Base-by-base conservation (phyloP, 2,113 vertebrate genomes). In the Sebastes schlegelii region DNA sequence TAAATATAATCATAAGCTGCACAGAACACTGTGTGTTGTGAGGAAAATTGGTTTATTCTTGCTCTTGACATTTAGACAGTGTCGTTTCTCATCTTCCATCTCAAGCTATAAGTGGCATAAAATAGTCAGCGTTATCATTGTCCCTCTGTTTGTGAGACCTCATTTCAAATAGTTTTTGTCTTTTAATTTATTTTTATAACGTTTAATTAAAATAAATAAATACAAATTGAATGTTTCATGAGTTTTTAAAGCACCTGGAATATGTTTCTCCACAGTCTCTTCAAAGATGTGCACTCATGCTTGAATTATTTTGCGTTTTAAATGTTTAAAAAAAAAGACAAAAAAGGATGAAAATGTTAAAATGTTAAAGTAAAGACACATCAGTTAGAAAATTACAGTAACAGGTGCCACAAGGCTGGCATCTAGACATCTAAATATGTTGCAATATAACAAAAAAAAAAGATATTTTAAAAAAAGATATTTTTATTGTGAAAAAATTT, bases 1-100 rank as follows among this genome's bases (percentile, higher is more conserved):
- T 81, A 81, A 61, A 83, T 58, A 43, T 64, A 78, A 87, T 71
- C 76, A 86, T 12, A 66, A 76, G 13, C 77, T 61, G 69, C 67
- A 19, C 0, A 67, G 49, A 42, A 6, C 49, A 42, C 13, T 9
- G 55, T 66, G 63, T 57, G 34, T 34, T 61, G 67, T 16, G 62
- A 16, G 6, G 62, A 4, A 51, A 46, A 71, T 34, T 8, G 9
- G 7, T 77, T 77, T 74, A 54, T 84, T 81, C 19, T 40, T 8
- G 43, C 46, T 58, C 43, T 34, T 77, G 77, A 77, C 72, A 77
- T 88, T 77, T 73, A 70, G 45, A 74, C 57, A 14, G 43, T 69
- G 49, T 74, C 34, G 46, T 61, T 51, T 51, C 14, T 61, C 45
- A 67, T 19, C 43, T 45, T 60, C 62, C 9, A 19, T 71, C 49